phyloP scores from a whole-genome alignment of 2,888 invertebrate species.

The Coronaproctus castanopsis region DNA sequence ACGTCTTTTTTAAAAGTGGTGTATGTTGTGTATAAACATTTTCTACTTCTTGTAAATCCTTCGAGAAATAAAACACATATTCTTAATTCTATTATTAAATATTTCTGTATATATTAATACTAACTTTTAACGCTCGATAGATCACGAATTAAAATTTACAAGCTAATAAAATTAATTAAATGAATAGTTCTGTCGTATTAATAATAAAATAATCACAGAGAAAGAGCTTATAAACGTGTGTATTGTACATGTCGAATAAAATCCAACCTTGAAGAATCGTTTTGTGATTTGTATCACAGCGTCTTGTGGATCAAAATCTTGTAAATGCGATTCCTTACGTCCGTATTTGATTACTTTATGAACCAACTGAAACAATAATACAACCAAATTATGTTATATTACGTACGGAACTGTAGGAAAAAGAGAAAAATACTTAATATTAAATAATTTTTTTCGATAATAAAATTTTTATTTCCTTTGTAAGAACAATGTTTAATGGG shows the following conservation, averaged over 20 bases:
- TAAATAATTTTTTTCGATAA: neutral
- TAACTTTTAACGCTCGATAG: neutral
- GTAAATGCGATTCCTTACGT: slow-evolving; percentile 56
- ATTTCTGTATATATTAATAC: neutral
- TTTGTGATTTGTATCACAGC: slow-evolving; percentile 78
- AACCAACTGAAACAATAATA: slow-evolving; percentile 31
- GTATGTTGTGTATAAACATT: slow-evolving; percentile 98
- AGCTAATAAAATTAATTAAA: too few species aligned
- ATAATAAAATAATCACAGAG: too few species aligned
- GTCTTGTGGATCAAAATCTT: slow-evolving; percentile 64
- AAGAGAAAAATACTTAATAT: neutral
- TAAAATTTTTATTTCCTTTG: too few species aligned
- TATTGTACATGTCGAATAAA: too few species aligned
- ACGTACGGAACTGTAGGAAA: too few species aligned
- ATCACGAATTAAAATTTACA: too few species aligned
- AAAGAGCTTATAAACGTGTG: too few species aligned
- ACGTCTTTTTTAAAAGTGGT: slow-evolving; percentile 68
- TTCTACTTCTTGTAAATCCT: slow-evolving; percentile 84
- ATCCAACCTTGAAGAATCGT: slow-evolving; percentile 55
- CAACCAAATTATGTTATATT: slow-evolving; percentile 24
- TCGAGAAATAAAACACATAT: slow-evolving; percentile 17
- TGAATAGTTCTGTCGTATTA: too few species aligned
- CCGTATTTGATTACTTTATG: slow-evolving; percentile 60
- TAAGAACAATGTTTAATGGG: too few species aligned
- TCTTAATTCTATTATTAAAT: slow-evolving; percentile 3